A percentile compares a stretch with the other conserved stretches of the same genome.
These are phyloP conservation scores for Cephus nigrinus DNA, from an alignment of 2,888 invertebrate genomes.

Conservation along the genomic window DNA sequence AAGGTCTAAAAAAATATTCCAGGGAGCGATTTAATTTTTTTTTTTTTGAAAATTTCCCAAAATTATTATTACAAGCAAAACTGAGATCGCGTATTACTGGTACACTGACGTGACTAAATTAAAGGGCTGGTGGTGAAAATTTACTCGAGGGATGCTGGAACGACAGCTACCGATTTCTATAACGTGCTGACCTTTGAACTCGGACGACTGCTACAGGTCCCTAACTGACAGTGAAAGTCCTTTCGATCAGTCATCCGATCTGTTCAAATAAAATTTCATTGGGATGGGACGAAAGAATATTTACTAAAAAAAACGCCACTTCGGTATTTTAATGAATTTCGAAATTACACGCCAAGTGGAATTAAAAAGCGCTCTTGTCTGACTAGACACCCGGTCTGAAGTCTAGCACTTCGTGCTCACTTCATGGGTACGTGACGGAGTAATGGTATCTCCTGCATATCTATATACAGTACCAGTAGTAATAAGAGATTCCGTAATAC, in stretches of 20 bases:
- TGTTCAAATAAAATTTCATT: not conserved
- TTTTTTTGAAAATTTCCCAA: not conserved
- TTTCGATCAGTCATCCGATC: not conserved
- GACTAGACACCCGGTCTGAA: not conserved
- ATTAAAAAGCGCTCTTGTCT: not conserved
- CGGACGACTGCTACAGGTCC: not conserved
- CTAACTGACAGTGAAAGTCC: not conserved
- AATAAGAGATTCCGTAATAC: not conserved
- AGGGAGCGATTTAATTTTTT: no score
- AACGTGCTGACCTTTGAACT: not conserved
- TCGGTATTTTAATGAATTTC: not conserved
- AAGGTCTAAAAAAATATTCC: fast-evolving
- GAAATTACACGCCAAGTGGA: not conserved
- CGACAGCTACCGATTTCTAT: not conserved
- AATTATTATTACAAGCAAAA: not conserved
- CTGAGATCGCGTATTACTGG: not conserved
- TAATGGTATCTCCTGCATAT: not conserved
- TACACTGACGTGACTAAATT: not conserved
- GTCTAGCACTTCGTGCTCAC: not conserved
- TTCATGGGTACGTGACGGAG: not conserved
- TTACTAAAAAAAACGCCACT: not conserved
- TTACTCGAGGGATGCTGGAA: not conserved
- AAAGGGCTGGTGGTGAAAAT: not conserved
- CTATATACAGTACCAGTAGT: not conserved
- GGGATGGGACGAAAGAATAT: not conserved